Evolutionary conservation across 53 echinoderm and acorn worm genomes (phyloP), one percentile per base, ranked within the genome.

Genomic region (Arbacia lixula): DNA sequence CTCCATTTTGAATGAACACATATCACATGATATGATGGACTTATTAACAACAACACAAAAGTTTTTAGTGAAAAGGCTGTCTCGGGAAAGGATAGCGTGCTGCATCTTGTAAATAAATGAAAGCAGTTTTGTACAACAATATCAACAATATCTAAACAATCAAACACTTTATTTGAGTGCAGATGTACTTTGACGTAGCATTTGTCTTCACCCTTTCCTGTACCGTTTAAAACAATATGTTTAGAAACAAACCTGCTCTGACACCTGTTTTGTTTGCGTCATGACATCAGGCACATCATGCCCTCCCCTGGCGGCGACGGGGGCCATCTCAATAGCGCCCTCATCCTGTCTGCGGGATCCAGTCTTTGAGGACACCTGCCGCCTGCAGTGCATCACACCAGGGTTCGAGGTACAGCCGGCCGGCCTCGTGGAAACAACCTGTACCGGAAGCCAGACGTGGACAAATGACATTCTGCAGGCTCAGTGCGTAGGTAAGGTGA

Each of bases 391-490:
- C 19, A 12, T 10, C 26, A 57, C 26, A 10, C 39, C 41, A 12
- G 79, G 79, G 11, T 78, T 78, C 20, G 36, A 78, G 21, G 60
- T 78, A 5, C 12, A 12, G 14, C 79, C 79, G 34, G 10, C 60
- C 1, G 16, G n/a, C 60, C 37, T 60, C 22, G 22, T 3, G 16
- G 79, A 61, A 0, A 36, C 60, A 21, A 60, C 61, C 27, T 78
- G 79, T 60, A n/a, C 60, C 19, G n/a, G 27, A 36, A 56, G 38
- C 28, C 39, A 60, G 30, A 60, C 61, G 1, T 78, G 79, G 79
- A 60, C 60, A 1, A 36, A 36, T 11, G 19, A 61, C 0, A 19
- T 41, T 11, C 25, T 16, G 5, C 26, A 22, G 6, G 79, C 41
- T 38, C 28, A 42, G 2, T 78, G 79, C 24, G 29, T 25, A 35